Conservation (phyloP, 1,140 invertebrate species). For the Diorhabda sublineata region DNA sequence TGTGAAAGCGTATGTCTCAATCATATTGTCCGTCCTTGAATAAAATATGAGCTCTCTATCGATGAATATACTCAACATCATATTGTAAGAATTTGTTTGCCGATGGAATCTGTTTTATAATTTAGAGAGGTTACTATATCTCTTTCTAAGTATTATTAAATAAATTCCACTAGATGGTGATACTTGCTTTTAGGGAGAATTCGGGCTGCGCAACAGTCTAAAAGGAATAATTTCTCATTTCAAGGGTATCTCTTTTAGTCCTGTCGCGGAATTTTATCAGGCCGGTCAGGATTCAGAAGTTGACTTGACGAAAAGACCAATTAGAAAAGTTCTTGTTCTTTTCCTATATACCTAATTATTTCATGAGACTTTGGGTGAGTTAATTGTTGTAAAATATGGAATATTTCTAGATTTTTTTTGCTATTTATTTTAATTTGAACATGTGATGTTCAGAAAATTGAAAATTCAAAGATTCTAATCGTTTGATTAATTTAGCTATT, state of each 20-base stretch:
- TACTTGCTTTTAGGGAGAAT: conserved; percentile 4
- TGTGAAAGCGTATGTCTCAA: too few relatives aligned
- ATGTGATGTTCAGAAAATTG: too few relatives aligned
- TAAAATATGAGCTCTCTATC: too few relatives aligned
- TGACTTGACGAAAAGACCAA: conserved; percentile 4
- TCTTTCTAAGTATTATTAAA: too few relatives aligned
- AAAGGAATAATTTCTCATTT: conserved; percentile 32
- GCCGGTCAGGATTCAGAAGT: conserved; percentile 24
- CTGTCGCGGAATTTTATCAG: conserved; percentile 30
- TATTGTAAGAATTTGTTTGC: too few relatives aligned
- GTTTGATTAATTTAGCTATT: too few relatives aligned
- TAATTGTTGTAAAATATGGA: background rate
- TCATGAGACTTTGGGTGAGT: conserved; percentile 1
- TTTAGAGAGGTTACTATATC: too few relatives aligned
- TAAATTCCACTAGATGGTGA: conserved; percentile 11
- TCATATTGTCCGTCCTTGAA: too few relatives aligned
- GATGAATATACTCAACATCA: too few relatives aligned
- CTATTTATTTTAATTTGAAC: too few relatives aligned
- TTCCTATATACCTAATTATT: background rate
- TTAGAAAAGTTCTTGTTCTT: conserved; percentile 3
- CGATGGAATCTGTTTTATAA: too few relatives aligned
- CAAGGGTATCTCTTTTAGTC: conserved; percentile 30
- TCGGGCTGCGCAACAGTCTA: conserved; percentile 35
- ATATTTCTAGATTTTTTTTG: background rate
- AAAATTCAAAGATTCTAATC: too few relatives aligned